Conservation (phyloP, 2,797 vertebrate genomes). For the Periophthalmus magnuspinnatus region DNA sequence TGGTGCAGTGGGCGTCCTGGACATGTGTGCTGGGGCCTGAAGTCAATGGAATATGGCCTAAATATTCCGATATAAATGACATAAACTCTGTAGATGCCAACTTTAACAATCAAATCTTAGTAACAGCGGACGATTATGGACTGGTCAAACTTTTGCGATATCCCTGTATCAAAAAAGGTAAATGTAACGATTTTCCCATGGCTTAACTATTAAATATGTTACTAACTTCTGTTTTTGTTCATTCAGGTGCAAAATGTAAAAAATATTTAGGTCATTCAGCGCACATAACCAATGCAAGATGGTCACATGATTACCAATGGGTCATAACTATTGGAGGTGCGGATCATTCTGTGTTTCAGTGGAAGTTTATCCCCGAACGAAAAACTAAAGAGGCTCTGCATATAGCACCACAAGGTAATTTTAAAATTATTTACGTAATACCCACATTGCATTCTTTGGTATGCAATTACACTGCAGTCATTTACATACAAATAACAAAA, state of each 20-base stretch:
- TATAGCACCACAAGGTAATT: conserved; percentile 91
- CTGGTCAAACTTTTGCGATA: conserved; percentile 95
- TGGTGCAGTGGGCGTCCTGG: conserved; percentile 94
- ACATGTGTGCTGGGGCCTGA: conserved; percentile 94
- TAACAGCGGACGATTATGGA: conserved; percentile 96
- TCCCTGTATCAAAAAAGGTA: conserved; percentile 96
- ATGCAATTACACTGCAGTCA: not conserved
- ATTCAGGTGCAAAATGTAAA: conserved; percentile 94
- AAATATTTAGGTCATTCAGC: conserved; percentile 98
- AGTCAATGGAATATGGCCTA: conserved; percentile 97
- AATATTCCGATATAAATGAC: conserved; percentile 94
- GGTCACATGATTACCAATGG: conserved; percentile 99
- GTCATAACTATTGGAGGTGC: conserved; percentile 96
- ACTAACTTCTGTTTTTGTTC: conserved; percentile 5
- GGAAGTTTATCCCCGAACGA: conserved; percentile 95
- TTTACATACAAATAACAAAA: conserved; percentile 16
- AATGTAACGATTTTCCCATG: not conserved
- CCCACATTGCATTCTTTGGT: not conserved
- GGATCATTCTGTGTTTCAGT: conserved; percentile 98
- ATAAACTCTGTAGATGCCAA: conserved; percentile 98
- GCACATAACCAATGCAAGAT: conserved; percentile 94
- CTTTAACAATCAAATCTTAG: conserved; percentile 93
- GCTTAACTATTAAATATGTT: not conserved
- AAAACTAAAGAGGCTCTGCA: conserved; percentile 93
- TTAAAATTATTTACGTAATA: not conserved